phyloP scores from a whole-genome alignment of 1,140 invertebrate species.

The Hormaphis cornu region DNA sequence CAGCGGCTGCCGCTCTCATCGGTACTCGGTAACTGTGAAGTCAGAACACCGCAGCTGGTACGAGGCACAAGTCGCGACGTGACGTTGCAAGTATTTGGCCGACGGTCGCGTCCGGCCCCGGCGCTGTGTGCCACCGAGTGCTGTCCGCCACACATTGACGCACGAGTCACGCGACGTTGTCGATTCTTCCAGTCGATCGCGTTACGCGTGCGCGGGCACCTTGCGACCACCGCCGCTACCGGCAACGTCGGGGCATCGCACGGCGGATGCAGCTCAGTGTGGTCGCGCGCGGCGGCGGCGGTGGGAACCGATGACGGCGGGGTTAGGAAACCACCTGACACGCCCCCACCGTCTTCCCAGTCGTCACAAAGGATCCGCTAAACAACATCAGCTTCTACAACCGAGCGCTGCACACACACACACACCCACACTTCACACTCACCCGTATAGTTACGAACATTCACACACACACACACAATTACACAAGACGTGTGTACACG shows the following conservation, averaged over 20 bases:
- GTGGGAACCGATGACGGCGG: background rate
- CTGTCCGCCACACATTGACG: no score
- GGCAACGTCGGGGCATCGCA: no score
- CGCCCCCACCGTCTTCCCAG: conserved; percentile 29
- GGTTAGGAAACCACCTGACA: conserved; percentile 30
- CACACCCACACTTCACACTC: background rate
- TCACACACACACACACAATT: background rate
- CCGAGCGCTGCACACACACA: background rate
- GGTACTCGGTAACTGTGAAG: no score
- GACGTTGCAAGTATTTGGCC: no score
- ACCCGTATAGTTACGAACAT: background rate
- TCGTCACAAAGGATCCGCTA: conserved; percentile 26
- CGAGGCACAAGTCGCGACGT: no score
- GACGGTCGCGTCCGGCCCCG: no score
- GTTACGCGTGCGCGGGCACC: background rate
- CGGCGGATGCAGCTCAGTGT: background rate
- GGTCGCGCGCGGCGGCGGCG: background rate
- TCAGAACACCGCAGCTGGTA: no score
- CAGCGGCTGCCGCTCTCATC: no score
- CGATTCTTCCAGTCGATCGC: background rate
- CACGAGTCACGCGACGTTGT: background rate
- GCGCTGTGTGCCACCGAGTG: no score
- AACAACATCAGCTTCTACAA: conserved; percentile 24
- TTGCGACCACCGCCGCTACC: background rate
- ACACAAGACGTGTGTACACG: background rate